phyloP scores from a whole-genome alignment of 2,113 vertebrate species.

The Grammomys surdaster region DNA sequence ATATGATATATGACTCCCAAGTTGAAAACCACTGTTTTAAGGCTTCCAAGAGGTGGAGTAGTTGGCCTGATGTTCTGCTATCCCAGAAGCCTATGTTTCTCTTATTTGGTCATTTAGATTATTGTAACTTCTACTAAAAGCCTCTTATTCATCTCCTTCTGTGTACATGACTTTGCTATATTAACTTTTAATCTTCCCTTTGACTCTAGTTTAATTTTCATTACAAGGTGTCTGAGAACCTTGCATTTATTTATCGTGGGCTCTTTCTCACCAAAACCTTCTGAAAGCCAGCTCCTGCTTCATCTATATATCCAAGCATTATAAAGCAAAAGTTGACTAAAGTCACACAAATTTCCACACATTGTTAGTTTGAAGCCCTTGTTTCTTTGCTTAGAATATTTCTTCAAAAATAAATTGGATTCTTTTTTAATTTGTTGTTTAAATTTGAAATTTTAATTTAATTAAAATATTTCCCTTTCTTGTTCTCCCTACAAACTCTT shows the following conservation, averaged over 20 bases:
- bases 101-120: no score
- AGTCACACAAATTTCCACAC: background rate
- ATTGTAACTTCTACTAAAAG: no score
- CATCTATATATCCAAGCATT: rapidly evolving
- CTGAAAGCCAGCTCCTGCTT: background rate
- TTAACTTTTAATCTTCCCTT: no score
- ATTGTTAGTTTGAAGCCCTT: background rate
- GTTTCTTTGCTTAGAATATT: background rate
- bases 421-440: background rate
- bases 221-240: background rate
- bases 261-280: background rate
- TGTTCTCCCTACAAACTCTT: background rate
- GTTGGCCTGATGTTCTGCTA: no score
- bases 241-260: background rate
- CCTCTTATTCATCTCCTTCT: background rate
- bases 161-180: background rate
- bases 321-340: background rate
- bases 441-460: background rate
- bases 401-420: background rate
- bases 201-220: background rate
- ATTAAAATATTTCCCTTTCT: background rate
- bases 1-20: background rate
- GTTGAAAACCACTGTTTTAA: background rate
- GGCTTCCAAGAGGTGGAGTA: background rate
- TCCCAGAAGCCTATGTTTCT: background rate